These are phyloP conservation scores for Porites divaricata DNA, from an alignment of 92 coral and sea anemone species.

Conservation along the genomic window DNA sequence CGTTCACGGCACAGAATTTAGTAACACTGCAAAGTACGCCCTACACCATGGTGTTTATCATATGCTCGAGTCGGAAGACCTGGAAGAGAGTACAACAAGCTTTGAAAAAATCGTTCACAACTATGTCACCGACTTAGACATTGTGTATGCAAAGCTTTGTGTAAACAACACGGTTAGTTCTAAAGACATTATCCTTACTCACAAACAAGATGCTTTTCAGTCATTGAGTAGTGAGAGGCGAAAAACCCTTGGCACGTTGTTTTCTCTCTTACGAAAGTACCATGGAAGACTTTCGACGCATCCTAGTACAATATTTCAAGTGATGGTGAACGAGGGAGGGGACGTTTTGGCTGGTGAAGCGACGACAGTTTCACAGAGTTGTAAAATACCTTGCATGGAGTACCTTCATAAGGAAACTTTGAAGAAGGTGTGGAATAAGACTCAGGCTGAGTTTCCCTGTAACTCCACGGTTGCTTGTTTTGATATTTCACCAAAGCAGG, in stretches of 20 bases:
- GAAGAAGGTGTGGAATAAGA: neutral
- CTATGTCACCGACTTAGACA: neutral
- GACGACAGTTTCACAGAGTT: neutral
- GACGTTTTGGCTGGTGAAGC: neutral
- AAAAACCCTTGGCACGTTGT: no score
- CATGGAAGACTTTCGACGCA: neutral
- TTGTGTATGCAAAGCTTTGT: slow-evolving; percentile 18
- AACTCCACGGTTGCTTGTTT: neutral
- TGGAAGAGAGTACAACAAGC: no score
- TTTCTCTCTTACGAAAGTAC: no score
- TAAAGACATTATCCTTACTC: neutral
- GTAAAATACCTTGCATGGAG: slow-evolving; percentile 1
- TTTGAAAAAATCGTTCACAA: neutral
- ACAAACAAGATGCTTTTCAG: neutral
- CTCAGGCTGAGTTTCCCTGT: neutral
- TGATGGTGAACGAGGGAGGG: slow-evolving; percentile 2
- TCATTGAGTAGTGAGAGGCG: no score
- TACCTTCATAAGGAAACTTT: neutral
- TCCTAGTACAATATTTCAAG: neutral
- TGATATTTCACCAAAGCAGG: neutral
- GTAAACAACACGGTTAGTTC: neutral
- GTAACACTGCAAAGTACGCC: neutral
- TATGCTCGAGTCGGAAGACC: neutral
- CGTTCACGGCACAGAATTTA: neutral
- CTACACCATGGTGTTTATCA: slow-evolving; percentile 17